Percentiles rank a stretch among this genome's conserved stretches.
phyloP scores from a whole-genome alignment of 2,888 invertebrate genomes.

The Drosophila multiciliata region DNA sequence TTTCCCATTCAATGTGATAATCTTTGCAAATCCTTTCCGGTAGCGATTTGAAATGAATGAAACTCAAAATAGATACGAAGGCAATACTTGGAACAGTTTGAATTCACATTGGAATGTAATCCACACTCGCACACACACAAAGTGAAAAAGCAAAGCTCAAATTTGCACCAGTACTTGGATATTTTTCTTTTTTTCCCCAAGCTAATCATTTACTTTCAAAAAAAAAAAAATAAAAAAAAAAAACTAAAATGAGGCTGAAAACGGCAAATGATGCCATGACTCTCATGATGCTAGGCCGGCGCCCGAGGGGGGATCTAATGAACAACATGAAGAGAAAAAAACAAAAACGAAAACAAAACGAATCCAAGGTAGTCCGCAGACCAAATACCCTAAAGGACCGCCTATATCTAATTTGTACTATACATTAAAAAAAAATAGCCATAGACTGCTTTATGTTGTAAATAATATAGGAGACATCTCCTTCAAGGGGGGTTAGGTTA shows the following conservation, averaged over 20 bases:
- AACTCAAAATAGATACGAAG: not conserved
- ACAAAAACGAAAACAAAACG: not conserved
- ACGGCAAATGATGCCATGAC: conserved; percentile 48
- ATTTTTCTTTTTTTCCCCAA: not conserved
- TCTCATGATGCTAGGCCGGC: conserved; percentile 29
- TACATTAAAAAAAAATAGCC: not conserved
- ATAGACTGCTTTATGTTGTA: not conserved
- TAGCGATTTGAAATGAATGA: conserved; percentile 3
- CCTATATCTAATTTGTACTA: not conserved
- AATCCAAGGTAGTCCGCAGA: not conserved
- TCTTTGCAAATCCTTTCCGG: conserved; percentile 35
- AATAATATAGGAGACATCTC: not conserved
- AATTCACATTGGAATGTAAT: conserved; percentile 18
- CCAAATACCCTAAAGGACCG: not conserved
- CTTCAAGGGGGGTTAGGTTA: too few species aligned
- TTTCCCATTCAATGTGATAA: conserved; percentile 16
- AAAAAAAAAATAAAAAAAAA: conserved; percentile 17
- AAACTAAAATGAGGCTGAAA: conserved; percentile 32
- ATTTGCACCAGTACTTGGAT: conserved; percentile 26
- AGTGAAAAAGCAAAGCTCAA: conserved; percentile 28
- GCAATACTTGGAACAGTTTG: conserved; percentile 10
- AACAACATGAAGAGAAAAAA: conserved; percentile 6
- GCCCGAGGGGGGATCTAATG: conserved; percentile 42
- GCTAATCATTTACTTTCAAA: conserved; percentile 67
- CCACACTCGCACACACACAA: not conserved